phyloP scores from a whole-genome alignment of 2,888 invertebrate species.

The Callyntrura sp. region DNA sequence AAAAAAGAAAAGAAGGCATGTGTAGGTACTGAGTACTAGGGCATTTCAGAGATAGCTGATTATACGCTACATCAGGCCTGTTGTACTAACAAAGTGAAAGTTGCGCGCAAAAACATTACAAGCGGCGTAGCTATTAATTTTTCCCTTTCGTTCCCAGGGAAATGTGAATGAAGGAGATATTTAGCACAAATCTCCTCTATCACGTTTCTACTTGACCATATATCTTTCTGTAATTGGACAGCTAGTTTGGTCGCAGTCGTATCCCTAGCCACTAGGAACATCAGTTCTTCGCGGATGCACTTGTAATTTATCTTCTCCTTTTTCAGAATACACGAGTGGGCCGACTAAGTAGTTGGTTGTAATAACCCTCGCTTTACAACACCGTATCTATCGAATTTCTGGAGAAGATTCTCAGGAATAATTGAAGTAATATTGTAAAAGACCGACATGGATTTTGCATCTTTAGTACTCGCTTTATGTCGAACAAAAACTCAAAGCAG shows the following conservation, averaged over 20 bases:
- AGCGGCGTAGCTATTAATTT: slow-evolving; percentile 34
- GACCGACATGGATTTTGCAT: not conserved
- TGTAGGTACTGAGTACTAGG: not conserved
- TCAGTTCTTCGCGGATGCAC: slow-evolving; percentile 58
- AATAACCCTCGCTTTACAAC: not conserved
- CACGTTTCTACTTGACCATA: slow-evolving; percentile 47
- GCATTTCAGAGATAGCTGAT: not conserved
- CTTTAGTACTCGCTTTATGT: not conserved
- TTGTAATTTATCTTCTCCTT: slow-evolving; percentile 70
- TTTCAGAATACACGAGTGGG: not conserved
- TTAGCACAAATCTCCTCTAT: not conserved
- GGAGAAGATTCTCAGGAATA: not conserved
- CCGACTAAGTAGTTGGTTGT: not conserved
- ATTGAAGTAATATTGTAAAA: not conserved
- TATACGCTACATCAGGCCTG: not conserved
- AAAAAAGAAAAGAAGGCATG: not conserved
- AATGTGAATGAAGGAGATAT: slow-evolving; percentile 23
- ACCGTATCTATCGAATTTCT: not conserved
- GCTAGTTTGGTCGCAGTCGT: not conserved
- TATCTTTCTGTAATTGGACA: slow-evolving; percentile 68
- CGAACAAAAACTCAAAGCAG: not conserved
- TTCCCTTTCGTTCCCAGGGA: slow-evolving; percentile 2
- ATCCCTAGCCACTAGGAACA: slow-evolving; percentile 27
- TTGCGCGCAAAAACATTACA: not conserved
- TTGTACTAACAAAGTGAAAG: not conserved